phyloP scores from a whole-genome alignment of 2,113 vertebrate genomes.

The Onychostruthus taczanowskii region DNA sequence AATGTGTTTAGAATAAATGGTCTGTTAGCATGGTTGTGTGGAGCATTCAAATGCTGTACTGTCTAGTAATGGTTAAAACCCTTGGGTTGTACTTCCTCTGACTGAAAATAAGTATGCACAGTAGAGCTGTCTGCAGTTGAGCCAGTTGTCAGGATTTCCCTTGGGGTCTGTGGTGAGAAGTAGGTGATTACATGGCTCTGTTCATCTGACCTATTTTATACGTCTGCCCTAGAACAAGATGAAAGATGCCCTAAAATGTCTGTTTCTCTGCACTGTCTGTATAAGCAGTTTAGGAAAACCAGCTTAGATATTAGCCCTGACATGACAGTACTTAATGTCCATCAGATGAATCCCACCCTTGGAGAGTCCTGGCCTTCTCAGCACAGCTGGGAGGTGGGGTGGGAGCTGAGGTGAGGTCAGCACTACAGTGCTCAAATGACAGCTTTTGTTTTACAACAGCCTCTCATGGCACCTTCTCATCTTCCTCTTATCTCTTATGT shows the following conservation, averaged over 20 bases:
- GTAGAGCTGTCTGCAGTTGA: background rate
- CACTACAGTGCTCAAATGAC: background rate
- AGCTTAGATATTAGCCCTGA: background rate
- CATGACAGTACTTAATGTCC: background rate
- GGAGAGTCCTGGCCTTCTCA: background rate
- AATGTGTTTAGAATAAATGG: background rate
- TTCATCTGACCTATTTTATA: constrained; percentile 40
- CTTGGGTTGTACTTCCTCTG: background rate
- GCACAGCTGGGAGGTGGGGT: background rate
- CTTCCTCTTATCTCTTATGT: background rate
- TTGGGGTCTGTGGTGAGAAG: constrained; percentile 16
- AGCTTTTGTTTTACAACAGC: background rate
- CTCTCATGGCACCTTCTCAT: background rate
- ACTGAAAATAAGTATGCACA: background rate
- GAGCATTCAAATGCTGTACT: background rate
- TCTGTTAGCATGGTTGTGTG: background rate
- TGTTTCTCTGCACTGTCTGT: background rate
- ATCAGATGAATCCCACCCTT: background rate
- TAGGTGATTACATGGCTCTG: background rate
- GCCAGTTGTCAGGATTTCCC: background rate
- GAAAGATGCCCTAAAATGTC: background rate
- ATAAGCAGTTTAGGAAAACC: background rate
- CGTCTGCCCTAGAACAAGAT: background rate
- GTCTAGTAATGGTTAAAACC: background rate
- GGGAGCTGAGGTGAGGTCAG: background rate